Conservation (phyloP, 37 sponge, comb jelly and placozoan species). For the Chondrilla cf. caribensis region DNA sequence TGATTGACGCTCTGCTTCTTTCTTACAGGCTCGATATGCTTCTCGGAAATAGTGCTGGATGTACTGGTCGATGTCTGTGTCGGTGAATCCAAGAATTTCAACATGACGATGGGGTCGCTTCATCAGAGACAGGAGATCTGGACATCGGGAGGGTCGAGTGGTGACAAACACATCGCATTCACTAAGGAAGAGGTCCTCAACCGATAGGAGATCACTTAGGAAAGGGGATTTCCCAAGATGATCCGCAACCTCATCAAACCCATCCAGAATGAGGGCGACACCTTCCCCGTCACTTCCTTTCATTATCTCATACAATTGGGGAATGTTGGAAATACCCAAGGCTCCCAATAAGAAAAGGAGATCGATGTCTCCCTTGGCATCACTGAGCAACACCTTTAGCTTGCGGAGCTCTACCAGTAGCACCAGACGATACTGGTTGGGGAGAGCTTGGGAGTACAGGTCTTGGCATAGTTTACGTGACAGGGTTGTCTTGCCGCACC, state of each 20-base stretch:
- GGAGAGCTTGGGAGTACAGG: background rate
- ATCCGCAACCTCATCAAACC: background rate
- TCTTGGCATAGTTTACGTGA: background rate
- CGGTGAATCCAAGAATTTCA: constrained; percentile 15
- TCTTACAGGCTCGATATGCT: too few relatives aligned
- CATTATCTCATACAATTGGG: background rate
- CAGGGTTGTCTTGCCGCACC: background rate
- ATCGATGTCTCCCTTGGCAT: background rate
- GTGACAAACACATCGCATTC: constrained; percentile 18
- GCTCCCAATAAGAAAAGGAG: background rate
- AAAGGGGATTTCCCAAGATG: background rate
- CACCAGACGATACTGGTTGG: background rate
- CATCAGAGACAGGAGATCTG: constrained; percentile 10
- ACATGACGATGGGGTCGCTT: background rate
- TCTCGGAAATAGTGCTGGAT: background rate
- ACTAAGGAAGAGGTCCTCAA: background rate
- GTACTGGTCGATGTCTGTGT: background rate
- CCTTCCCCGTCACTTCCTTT: background rate
- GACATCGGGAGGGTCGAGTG: background rate
- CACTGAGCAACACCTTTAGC: background rate
- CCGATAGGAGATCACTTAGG: background rate
- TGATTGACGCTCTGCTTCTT: background rate
- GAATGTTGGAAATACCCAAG: background rate
- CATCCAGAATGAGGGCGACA: background rate
- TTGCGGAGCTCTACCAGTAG: background rate